Conservation (phyloP, 2,113 vertebrate genomes). For the Engystomops pustulosus region DNA sequence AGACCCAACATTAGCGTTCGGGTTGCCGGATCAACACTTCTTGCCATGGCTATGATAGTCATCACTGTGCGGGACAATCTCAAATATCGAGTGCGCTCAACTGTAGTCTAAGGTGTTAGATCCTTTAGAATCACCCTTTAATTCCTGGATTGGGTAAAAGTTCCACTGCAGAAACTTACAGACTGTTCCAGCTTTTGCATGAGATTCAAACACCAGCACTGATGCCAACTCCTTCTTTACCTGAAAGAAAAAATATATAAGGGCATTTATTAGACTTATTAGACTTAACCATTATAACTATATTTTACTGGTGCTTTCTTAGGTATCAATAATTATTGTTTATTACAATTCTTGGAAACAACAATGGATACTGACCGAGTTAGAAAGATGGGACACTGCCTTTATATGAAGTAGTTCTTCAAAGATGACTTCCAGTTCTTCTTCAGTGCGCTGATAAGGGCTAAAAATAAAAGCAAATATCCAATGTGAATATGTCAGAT, state of each 20-base stretch:
- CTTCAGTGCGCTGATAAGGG: constrained; percentile 85
- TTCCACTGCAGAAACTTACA: constrained; percentile 77
- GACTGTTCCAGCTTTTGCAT: constrained; percentile 88
- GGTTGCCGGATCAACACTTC: no score
- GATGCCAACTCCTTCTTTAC: constrained; percentile 91
- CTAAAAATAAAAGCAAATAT: constrained; percentile 65
- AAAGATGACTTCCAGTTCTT: constrained; percentile 93
- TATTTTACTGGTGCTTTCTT: no score
- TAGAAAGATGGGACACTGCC: constrained; percentile 90
- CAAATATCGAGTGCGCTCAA: no score
- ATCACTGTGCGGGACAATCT: no score
- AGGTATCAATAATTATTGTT: neutral
- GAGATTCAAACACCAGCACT: constrained; percentile 91
- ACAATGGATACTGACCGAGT: constrained; percentile 76
- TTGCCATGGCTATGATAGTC: no score
- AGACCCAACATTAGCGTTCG: no score
- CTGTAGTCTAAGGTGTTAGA: no score
- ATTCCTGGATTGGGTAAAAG: neutral
- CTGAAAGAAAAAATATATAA: constrained; percentile 66
- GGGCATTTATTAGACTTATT: no score
- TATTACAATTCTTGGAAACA: neutral
- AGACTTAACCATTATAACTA: no score
- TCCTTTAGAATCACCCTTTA: no score
- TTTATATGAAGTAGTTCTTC: constrained; percentile 95
- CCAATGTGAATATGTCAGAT: neutral